Evolutionary conservation across 1,140 invertebrate species (phyloP), one percentile per base, ranked within the genome.

Genomic region (Lethocerus indicus): DNA sequence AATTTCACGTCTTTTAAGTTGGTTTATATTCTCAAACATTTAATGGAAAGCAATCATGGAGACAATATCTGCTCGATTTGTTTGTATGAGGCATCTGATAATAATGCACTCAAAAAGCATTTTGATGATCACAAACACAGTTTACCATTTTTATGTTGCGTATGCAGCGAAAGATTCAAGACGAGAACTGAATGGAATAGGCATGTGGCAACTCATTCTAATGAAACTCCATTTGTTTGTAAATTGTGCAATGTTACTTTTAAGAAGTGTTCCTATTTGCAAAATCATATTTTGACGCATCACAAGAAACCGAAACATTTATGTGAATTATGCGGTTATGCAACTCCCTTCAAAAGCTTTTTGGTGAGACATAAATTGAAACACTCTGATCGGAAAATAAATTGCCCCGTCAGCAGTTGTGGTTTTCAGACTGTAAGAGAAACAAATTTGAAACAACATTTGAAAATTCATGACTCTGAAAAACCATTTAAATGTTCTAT

Each of bases 391-490:
- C 9, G 6, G 9, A 39, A 46, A 6, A 29, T 7, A 13, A 46
- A 46, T 39, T 48, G 32, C 21, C 32, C 23, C 29, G 44, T 40
- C 6, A 51, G 13, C 14, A 25, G 25, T 16, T 44, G 42, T 27
- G 26, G 25, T 14, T 44, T 44, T 28, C n/a, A 16, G 3, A 44
- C 24, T 44, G 12, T n/a, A 18, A 28, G 9, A 4, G 29, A 28
- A 14, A 28, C 16, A 28, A 44, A 44, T 46, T 51, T 47, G n/a
- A 51, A 51, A 39, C 24, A 26, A 36, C 43, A 46, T 47, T 23
- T 28, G 29, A 39, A 18, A 27, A 51, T 29, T 26, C 29, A 50
- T 24, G 40, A 50, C 13, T 16, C 7, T n/a, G 40, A 20, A 7
- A 18, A 50, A 29, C 32, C 39, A 6, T 42, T 37, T 29, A 28